Evolutionary conservation across 2,888 invertebrate genomes (phyloP).

Genomic region (Xestobium rufovillosum): DNA sequence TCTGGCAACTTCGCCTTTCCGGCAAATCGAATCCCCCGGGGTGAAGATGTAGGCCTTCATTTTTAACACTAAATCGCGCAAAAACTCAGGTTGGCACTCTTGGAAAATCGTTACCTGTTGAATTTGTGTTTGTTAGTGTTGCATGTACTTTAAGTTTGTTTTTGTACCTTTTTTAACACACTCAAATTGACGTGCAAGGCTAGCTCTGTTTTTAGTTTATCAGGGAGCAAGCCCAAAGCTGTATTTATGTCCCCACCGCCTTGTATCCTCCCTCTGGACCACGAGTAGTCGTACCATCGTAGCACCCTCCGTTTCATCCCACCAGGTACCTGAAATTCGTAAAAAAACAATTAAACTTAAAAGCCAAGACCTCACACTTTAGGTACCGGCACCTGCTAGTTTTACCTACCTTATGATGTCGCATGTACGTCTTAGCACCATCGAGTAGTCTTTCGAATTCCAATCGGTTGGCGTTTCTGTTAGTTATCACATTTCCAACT

Average conservation of each 20-base stretch:
- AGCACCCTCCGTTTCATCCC: slow-evolving; percentile 94
- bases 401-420: slow-evolving; percentile 91
- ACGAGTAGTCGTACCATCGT: slow-evolving; percentile 96
- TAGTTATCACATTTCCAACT: slow-evolving; percentile 96
- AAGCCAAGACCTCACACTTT: too few species aligned
- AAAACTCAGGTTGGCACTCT: slow-evolving; percentile 96
- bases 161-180: slow-evolving; percentile 86
- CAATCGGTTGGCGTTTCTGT: slow-evolving; percentile 89
- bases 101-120: slow-evolving; percentile 89
- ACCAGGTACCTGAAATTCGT: slow-evolving; percentile 72
- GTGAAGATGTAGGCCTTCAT: slow-evolving; percentile 99
- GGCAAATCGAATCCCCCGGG: slow-evolving; percentile 92
- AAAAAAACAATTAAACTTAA: slow-evolving; percentile 10
- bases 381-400: too few species aligned
- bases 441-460: slow-evolving; percentile 92
- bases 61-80: slow-evolving; percentile 92
- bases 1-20: slow-evolving; percentile 81
- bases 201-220: slow-evolving; percentile 93
- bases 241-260: slow-evolving; percentile 96
- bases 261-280: slow-evolving; percentile 92
- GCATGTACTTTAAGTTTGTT: too few species aligned
- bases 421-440: slow-evolving; percentile 95
- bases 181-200: slow-evolving; percentile 92
- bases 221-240: slow-evolving; percentile 84
- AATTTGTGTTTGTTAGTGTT: too few species aligned